Conservation (phyloP, 2,113 vertebrate genomes). For the Dasyurus viverrinus region DNA sequence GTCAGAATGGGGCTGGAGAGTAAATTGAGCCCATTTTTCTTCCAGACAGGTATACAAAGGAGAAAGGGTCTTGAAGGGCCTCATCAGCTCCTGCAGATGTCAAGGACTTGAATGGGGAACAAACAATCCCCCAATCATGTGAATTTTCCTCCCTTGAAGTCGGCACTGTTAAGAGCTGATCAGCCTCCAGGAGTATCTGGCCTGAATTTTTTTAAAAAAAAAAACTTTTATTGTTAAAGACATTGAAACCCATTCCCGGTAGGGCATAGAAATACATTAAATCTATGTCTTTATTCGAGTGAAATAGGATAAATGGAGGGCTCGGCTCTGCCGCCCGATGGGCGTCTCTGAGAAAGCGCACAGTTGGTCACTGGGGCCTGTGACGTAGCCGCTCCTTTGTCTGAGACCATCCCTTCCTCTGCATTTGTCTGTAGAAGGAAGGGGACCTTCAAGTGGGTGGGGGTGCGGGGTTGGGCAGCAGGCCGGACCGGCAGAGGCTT, state of each 20-base stretch:
- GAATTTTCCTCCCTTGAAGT: background rate
- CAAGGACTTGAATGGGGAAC: accelerated
- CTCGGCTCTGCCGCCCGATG: too few relatives aligned
- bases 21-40: background rate
- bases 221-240: background rate
- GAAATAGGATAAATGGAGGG: background rate
- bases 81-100: background rate
- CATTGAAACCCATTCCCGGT: accelerated
- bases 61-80: background rate
- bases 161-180: background rate
- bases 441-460: background rate
- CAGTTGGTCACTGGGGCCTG: background rate
- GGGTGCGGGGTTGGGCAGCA: background rate
- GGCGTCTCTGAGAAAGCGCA: too few relatives aligned
- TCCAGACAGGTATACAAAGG: background rate
- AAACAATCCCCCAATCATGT: accelerated
- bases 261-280: accelerated
- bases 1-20: accelerated
- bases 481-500: background rate
- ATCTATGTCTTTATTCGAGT: accelerated
- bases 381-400: background rate
- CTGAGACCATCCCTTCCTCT: background rate
- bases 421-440: background rate
- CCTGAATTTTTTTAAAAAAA: too few relatives aligned
- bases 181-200: background rate